Base-by-base conservation (phyloP, 2,888 invertebrate species). In the Eupelmus urozonus region DNA sequence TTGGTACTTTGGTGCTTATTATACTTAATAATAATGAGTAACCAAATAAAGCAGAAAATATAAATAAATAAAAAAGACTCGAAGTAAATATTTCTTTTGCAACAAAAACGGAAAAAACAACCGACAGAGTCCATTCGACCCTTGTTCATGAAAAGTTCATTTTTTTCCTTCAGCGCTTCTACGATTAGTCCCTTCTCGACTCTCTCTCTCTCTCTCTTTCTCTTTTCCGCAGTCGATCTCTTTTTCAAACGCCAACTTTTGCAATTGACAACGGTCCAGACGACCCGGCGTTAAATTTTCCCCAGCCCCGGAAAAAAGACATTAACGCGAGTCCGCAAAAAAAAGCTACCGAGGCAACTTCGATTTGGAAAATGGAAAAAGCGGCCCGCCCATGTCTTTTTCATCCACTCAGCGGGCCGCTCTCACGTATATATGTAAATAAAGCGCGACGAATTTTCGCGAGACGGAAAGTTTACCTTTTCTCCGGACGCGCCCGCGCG, bases 261-360 rank as follows among this genome's bases (percentile, higher is more conserved):
- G 72, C 55, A 72, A 77, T 72, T 67, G 72, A 77, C 72, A 77
- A 67, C 67, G 60, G 20, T 67, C 45, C 13, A n/a, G 20, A 11
- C 34, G 59, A 18, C 9, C 42, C 42, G 34, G 40, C 45, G 67
- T 23, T 7, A 29, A 65, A 57, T 42, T 62, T 34, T 51, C 51
- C 4, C 18, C 1, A 4, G 18, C 16, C 40, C 16, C 1, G 11
- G 20, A 51, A 60, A 51, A 29, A 49, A 25, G 42, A 20, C 20
- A 23, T 59, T 49, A 55, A 25, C n/a, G 9, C 11, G 20, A 20
- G 20, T 2, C 20, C 16, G 20, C 16, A 53, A 53, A 53, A 53
- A 53, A 53, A 53, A 53, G 2, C 18, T 25, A 60, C 29, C 42
- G 2, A n/a, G 13, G 20, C 60, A 60, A 40, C 16, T 53, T 60